A percentile compares a stretch with the other conserved stretches of the same genome.
Evolutionary conservation across 2,888 invertebrate genomes (phyloP).

Genomic region (Exocentrus adspersus): DNA sequence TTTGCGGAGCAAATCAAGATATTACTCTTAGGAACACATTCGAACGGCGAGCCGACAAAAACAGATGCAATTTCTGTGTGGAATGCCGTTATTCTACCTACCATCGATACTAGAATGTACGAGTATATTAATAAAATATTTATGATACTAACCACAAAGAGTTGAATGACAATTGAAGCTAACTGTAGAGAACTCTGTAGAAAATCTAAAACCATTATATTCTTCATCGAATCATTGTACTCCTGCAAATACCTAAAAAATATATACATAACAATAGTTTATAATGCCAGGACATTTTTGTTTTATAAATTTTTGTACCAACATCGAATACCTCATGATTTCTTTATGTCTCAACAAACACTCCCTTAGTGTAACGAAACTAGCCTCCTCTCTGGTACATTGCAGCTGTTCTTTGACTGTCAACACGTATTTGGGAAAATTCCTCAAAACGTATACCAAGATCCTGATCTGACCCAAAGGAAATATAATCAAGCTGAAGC

Average conservation of each 20-base stretch:
- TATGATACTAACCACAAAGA: conserved; percentile 40
- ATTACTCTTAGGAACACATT: too few species aligned
- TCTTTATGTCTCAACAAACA: conserved; percentile 36
- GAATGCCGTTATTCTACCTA: too few species aligned
- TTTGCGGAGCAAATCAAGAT: too few species aligned
- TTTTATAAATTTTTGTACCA: too few species aligned
- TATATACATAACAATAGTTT: too few species aligned
- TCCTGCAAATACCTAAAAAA: conserved; percentile 42
- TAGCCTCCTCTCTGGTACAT: conserved; percentile 8
- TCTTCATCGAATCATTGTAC: conserved; percentile 44
- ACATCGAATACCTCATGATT: conserved; percentile 39
- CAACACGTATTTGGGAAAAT: conserved; percentile 22
- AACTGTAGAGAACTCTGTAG: conserved; percentile 47
- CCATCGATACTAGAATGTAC: too few species aligned
- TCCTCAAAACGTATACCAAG: conserved; percentile 28
- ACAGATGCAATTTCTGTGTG: too few species aligned
- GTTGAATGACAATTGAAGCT: conserved; percentile 42
- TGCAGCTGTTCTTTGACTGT: background rate
- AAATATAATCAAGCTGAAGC: conserved; percentile 39
- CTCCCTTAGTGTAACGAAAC: conserved; percentile 26
- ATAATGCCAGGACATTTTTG: too few species aligned
- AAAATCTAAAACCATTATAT: conserved; percentile 47
- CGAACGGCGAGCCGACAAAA: too few species aligned
- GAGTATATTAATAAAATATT: too few species aligned
- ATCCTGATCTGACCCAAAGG: conserved; percentile 38